Base-by-base conservation (phyloP, 2,888 invertebrate species). In the Sceliomorpha sp. region DNA sequence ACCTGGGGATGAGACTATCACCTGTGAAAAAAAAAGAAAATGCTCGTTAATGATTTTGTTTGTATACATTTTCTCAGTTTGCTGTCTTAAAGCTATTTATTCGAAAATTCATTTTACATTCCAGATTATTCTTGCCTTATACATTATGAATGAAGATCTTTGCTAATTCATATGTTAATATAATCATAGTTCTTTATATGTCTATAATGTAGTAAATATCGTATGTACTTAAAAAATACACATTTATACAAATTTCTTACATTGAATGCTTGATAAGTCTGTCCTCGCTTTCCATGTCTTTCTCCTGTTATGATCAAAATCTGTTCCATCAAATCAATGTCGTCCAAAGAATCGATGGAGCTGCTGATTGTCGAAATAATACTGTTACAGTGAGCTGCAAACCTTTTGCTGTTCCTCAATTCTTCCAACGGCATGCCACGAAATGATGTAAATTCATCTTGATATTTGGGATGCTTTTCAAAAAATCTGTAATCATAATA, bases 1-100 rank as follows among this genome's bases (percentile, higher is more conserved):
- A 91, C 94, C 95, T 91, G 95, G 95, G 84, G 94, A 93, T 85
- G 93, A 91, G 79, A 91, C 91, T 90, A 91, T 91, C 91, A 91
- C 91, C 89, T 91, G 89, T 63, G 64, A 59, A 74, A 53, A 51
- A 56, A 29, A 32, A n/a, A n/a, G n/a, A n/a, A n/a, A n/a, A n/a
- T n/a, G n/a, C n/a, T n/a, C n/a, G n/a, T n/a, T n/a, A n/a, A n/a
- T n/a, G n/a, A n/a, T n/a, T n/a, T n/a, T n/a, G n/a, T n/a, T n/a
- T n/a, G n/a, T n/a, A n/a, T n/a, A n/a, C n/a, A n/a, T n/a, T n/a
- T n/a, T n/a, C n/a, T n/a, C n/a, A n/a, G n/a, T n/a, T n/a, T n/a
- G n/a, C n/a, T n/a, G n/a, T n/a, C n/a, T n/a, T n/a, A n/a, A n/a
- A n/a, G n/a, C n/a, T n/a, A n/a, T n/a, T n/a, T n/a, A n/a, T n/a